Evolutionary conservation across 2,113 vertebrate species (phyloP), one percentile per base, ranked within the genome.

Genomic region (Pelecanoides urinatrix): DNA sequence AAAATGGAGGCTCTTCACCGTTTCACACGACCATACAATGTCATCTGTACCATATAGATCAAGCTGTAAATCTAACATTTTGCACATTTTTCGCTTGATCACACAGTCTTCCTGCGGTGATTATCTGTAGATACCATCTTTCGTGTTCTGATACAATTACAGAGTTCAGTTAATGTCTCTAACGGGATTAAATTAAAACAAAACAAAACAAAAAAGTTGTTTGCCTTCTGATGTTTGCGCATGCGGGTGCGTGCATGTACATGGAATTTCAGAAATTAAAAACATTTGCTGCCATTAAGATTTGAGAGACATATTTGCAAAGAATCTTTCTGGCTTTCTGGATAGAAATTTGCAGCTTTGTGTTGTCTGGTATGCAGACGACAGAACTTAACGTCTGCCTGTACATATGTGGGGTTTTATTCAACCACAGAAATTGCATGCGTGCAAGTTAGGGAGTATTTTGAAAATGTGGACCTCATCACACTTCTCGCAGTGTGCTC

Each of bases 201-300:
- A 62, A 66, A 40, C 19, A 55, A 30, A 55, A 56, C 20, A 13
- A 26, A 55, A 3, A 44, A 17, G 7, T 34, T n/a, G 13, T 58
- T 81, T 71, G 32, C 38, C 27, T 88, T 38, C 45, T 76, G 36
- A 27, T 88, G 27, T 74, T 89, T 63, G 47, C 10, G 5, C 11
- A 20, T 25, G 49, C 0, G 1, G 25, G 11, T 34, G 11, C 63
- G n/a, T 56, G 52, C 4, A 1, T 32, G 12, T 38, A 6, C 27
- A 13, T 58, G 56, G 40, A 75, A 76, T 53, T 68, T 53, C 3
- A 1, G 61, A 58, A 78, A 61, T 49, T 72, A 58, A 73, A 84
- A 91, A 5, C 34, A 56, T 7, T 91, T 75, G 22, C 44, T 89
- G 49, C 36, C 16, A 6, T 81, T 84, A 78, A 78, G 53, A 62